Percentiles rank a stretch among this genome's conserved stretches.
phyloP scores from a whole-genome alignment of 2,113 vertebrate genomes.

The Equus przewalskii region DNA sequence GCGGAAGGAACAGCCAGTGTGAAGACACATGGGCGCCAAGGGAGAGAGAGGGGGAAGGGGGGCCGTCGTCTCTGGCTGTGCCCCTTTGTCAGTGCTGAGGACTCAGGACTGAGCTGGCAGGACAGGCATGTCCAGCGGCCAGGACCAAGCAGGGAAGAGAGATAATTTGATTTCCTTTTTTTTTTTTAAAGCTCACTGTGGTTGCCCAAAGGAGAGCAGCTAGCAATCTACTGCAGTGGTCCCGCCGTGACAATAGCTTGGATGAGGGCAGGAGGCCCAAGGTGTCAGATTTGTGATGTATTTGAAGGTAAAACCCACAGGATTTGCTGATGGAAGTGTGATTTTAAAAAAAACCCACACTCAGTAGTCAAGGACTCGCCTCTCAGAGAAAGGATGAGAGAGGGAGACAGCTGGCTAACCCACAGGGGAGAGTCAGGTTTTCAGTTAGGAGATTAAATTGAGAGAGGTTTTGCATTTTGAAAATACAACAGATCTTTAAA shows the following conservation, averaged over 20 bases:
- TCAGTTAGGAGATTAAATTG: not conserved
- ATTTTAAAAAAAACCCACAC: not conserved
- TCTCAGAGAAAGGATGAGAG: not conserved
- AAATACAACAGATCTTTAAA: slow-evolving; percentile 12
- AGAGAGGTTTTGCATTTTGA: not conserved
- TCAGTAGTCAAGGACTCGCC: not conserved
- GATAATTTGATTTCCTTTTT: not conserved
- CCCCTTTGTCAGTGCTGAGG: not conserved
- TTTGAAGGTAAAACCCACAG: not conserved
- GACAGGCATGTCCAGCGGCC: not conserved
- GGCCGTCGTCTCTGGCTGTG: not conserved
- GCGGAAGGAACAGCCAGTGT: not conserved
- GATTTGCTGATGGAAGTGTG: not conserved
- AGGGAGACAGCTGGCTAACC: not conserved
- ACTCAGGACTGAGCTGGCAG: not conserved
- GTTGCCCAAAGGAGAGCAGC: too few relatives aligned
- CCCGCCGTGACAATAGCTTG: not conserved
- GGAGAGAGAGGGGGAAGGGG: too few relatives aligned
- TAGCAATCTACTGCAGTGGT: not conserved
- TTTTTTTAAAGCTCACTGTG: not conserved
- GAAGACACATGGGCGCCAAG: fast-evolving
- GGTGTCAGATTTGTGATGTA: not conserved
- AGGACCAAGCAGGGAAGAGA: not conserved
- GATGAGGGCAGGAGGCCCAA: not conserved
- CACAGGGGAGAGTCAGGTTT: not conserved